Evolutionary conservation across 2,888 invertebrate genomes (phyloP), one percentile per base, ranked within the genome.

Genomic region (Stenchaetothrips biformis): DNA sequence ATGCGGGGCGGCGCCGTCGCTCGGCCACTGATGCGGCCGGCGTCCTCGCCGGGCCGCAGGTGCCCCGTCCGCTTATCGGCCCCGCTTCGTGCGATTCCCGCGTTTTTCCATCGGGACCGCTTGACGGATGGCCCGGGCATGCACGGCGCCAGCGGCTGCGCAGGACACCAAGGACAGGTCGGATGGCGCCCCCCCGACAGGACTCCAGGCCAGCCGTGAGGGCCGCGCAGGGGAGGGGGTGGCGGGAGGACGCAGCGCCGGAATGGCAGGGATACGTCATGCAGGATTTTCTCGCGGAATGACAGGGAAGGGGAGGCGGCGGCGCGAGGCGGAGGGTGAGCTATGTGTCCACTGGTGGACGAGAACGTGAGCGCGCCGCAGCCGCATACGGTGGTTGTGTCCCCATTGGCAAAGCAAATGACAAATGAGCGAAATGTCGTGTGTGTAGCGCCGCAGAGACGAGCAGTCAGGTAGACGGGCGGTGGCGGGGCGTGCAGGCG

Each of bases 221-320:
- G 67, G 67, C 67, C 0, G 67, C 21, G 25, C 21, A 25, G 16
- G 18, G 53, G 53, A 13, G 16, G 53, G 13, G 53, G n/a, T n/a
- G n/a, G n/a, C n/a, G n/a, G n/a, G n/a, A n/a, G n/a, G 37, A 37
- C 1, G 37, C 53, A 13, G 53, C 9, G 53, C 53, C 67, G 8
- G 25, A 74, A 74, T 74, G 67, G 67, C 25, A 74, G 67, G 25
- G 25, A 74, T 74, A 74, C 25, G 67, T 74, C 67, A 74, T 74
- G 67, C 67, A 74, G 67, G 67, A 74, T 74, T 74, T 74, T 74
- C 67, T 74, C 25, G 25, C 67, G 67, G 67, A 25, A 74, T 74
- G 67, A 74, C 67, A 74, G 67, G 25, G 53, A 11, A 13, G 53
- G 53, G 18, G 53, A 18, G 21, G 62, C 2, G 62, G 2, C 7